Evolutionary conservation across 2,797 vertebrate genomes (phyloP), one percentile per base, ranked within the genome.

Genomic region (Clarias pachynema): DNA sequence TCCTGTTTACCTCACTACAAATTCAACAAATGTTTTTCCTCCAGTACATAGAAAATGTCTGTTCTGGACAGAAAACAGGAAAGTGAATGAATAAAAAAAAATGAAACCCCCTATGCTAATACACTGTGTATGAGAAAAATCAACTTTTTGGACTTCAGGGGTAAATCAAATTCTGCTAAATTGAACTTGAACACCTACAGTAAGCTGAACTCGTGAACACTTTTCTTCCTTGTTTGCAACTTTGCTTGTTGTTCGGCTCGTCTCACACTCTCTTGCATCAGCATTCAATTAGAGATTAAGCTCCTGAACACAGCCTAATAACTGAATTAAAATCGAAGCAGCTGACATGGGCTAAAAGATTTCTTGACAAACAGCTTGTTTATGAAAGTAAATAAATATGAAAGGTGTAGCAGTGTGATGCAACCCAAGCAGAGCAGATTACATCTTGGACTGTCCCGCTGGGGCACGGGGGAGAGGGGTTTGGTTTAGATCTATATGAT

Each of bases 351-450:
- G 81, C 81, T 40, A 86, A 88, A 83, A 87, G 86, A 88, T 86
- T 88, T 87, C 79, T 85, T 87, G 89, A 84, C 87, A 88, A 60
- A 81, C 81, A 59, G 79, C 82, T 60, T 78, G 81, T 79, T 87
- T 78, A 82, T 62, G 44, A 78, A 75, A 79, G 82, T 84, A 85
- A 85, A 88, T 75, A 87, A 85, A 89, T 89, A 88, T 88, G 88
- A 91, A 89, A 86, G 87, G 75, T 68, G 57, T 63, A 79, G 82
- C 74, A 56, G 81, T 29, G 92, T 96, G 95, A 96, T 96, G 95
- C 94, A 96, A 96, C 93, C 92, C 87, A 86, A 70, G 87, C 95
- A 91, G 95, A 95, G 93, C 89, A 86, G 91, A 92, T 90, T 92
- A 92, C 91, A 90, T 91, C 90, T 88, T 92, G 65, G 59, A 40